phyloP scores from a whole-genome alignment of 2,797 vertebrate genomes.

The Australoheros facetus region DNA sequence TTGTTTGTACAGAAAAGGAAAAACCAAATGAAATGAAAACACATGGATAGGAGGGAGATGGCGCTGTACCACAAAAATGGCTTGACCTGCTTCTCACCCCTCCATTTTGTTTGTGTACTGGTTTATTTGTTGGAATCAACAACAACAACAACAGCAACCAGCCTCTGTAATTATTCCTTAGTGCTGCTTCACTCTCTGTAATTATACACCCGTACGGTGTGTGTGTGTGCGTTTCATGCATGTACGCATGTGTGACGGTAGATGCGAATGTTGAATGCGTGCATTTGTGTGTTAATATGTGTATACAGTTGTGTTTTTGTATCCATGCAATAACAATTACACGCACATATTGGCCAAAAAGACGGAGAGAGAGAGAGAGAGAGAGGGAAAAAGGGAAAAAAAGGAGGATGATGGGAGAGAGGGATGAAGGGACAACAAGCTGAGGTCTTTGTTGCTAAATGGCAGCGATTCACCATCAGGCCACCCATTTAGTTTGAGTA shows the following conservation, averaged over 20 bases:
- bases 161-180: conserved; percentile 81
- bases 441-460: conserved; percentile 77
- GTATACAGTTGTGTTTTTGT: conserved; percentile 14
- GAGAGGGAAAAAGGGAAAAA: conserved; percentile 9
- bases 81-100: conserved; percentile 64
- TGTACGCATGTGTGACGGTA: conserved; percentile 1
- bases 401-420: conserved; percentile 23
- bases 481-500: conserved; percentile 70
- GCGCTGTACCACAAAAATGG: conserved; percentile 35
- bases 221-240: conserved; percentile 29
- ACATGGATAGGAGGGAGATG: conserved; percentile 3
- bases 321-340: conserved; percentile 41
- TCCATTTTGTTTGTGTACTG: conserved; percentile 78
- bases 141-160: conserved; percentile 69
- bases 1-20: neutral
- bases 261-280: neutral
- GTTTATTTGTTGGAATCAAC: conserved; percentile 81
- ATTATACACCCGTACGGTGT: conserved; percentile 75
- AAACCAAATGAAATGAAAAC: neutral
- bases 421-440: conserved; percentile 66
- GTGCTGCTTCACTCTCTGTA: conserved; percentile 78
- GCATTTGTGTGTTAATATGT: conserved; percentile 14
- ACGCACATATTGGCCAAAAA: conserved; percentile 36
- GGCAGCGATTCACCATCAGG: conserved; percentile 71
- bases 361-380: conserved; percentile 9